Evolutionary conservation across 2,113 vertebrate genomes (phyloP).

Genomic region (Brachyhypopomus occidentalis): DNA sequence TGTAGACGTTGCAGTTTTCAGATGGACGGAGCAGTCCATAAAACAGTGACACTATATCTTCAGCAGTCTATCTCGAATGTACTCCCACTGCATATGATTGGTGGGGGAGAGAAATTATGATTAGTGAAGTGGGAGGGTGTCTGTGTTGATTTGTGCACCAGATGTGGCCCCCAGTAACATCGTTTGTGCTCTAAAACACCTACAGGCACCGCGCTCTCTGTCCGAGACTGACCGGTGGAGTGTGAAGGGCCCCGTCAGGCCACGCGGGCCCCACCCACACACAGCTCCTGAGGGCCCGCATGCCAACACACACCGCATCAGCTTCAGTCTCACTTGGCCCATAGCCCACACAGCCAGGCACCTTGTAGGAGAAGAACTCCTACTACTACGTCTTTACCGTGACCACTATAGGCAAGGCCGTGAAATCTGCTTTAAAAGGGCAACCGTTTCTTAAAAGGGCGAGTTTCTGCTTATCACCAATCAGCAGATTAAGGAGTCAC

Average conservation of each 20-base stretch:
- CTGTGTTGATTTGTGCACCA: constrained; percentile 35
- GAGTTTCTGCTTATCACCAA: constrained; percentile 22
- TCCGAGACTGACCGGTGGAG: constrained; percentile 33
- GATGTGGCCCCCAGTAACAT: constrained; percentile 13
- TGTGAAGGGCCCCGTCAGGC: constrained; percentile 26
- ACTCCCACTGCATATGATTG: constrained; percentile 14
- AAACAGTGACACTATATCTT: constrained; percentile 13
- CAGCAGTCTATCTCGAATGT: not conserved
- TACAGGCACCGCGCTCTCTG: constrained; percentile 62
- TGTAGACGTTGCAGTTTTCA: not conserved
- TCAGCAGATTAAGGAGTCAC: constrained; percentile 19
- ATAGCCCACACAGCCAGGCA: not conserved
- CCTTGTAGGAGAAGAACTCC: not conserved
- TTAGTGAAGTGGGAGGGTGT: constrained; percentile 12
- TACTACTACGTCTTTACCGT: not conserved
- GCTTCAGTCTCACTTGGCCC: constrained; percentile 9
- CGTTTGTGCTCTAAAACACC: constrained; percentile 57
- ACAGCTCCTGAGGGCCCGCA: constrained; percentile 8
- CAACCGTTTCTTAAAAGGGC: not conserved
- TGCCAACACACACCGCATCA: not conserved
- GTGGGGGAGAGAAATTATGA: constrained; percentile 21
- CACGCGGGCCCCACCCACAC: constrained; percentile 18
- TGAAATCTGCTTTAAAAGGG: not conserved
- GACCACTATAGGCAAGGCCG: not conserved
- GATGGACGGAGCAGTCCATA: constrained; percentile 17